Conservation (phyloP, 2,113 vertebrate genomes). For the Deroptyus accipitrinus region DNA sequence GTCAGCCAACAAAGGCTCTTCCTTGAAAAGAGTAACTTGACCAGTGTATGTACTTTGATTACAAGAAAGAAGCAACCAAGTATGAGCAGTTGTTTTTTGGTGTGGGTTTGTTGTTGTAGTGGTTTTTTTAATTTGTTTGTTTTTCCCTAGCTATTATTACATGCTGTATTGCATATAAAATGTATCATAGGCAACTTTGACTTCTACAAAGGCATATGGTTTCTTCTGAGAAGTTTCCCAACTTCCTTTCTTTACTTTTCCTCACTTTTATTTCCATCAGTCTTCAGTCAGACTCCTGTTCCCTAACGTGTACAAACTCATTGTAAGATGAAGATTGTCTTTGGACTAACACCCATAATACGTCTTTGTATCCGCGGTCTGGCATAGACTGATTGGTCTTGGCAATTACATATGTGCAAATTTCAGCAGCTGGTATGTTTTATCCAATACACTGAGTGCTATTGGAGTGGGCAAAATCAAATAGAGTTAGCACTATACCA, state of each 20-base stretch:
- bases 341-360: background rate
- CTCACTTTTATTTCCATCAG: background rate
- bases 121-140: background rate
- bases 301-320: background rate
- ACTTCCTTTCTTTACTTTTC: background rate
- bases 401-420: background rate
- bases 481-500: background rate
- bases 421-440: background rate
- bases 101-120: background rate
- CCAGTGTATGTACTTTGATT: background rate
- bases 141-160: background rate
- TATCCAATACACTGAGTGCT: background rate
- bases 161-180: background rate
- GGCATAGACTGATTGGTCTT: background rate
- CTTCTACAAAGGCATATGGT: background rate
- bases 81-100: background rate
- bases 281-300: background rate
- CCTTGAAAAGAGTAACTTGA: background rate
- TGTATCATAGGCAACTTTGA: background rate
- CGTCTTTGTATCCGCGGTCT: background rate
- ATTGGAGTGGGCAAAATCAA: background rate
- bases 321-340: background rate
- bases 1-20: background rate
- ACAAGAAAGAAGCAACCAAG: background rate
- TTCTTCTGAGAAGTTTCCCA: background rate